Conservation (phyloP, 2,888 invertebrate genomes). For the Noctua janthe region DNA sequence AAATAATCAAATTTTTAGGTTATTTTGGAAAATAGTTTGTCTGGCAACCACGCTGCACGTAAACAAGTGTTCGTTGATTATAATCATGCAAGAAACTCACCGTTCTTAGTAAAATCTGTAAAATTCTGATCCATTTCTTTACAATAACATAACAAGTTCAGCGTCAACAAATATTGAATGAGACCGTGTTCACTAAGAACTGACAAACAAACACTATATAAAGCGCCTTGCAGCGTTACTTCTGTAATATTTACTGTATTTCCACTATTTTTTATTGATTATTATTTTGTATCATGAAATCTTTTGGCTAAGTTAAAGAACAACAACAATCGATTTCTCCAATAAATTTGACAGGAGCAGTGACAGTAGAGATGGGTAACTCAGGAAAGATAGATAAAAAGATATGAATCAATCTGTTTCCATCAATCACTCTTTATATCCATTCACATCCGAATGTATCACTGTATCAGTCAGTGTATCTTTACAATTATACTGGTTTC, state of each 20-base stretch:
- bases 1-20: constrained; percentile 23
- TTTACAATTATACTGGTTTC: too few species aligned
- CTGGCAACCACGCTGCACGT: not conserved
- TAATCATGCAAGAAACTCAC: constrained; percentile 28
- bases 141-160: constrained; percentile 24
- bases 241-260: not conserved
- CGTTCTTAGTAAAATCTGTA: constrained; percentile 40
- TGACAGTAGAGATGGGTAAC: too few species aligned
- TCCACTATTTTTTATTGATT: not conserved
- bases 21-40: not conserved
- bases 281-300: not conserved
- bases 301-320: not conserved
- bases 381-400: too few species aligned
- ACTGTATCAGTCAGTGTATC: too few species aligned
- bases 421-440: too few species aligned
- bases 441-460: too few species aligned
- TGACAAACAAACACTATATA: not conserved
- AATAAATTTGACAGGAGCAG: too few species aligned
- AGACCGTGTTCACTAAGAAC: not conserved
- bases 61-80: too few species aligned
- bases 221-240: not conserved
- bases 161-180: not conserved
- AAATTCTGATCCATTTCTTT: constrained; percentile 44
- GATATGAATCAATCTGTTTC: too few species aligned
- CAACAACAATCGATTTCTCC: not conserved